phyloP scores from a whole-genome alignment of 2,888 invertebrate species.

The Hemaris fuciformis region DNA sequence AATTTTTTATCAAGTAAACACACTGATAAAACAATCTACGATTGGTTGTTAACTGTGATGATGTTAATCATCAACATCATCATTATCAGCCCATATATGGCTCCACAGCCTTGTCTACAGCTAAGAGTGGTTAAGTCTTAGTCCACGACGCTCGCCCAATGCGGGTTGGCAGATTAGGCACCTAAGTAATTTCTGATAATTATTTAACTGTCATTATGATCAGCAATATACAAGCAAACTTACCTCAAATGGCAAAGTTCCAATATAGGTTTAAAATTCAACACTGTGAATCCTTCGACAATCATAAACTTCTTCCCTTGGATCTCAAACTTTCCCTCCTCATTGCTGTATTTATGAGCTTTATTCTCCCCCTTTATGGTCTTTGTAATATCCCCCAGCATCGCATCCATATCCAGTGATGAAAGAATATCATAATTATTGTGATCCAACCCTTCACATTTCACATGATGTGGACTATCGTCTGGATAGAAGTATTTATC shows the following conservation, averaged over 20 bases:
- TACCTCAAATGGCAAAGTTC: slow-evolving; percentile 85
- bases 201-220: too few species aligned
- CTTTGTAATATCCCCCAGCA: slow-evolving; percentile 82
- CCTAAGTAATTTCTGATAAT: too few species aligned
- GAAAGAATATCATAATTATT: slow-evolving; percentile 89
- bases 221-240: slow-evolving; percentile 18
- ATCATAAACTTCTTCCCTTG: slow-evolving; percentile 80
- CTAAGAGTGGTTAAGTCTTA: too few species aligned
- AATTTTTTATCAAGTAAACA: too few species aligned
- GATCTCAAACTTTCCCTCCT: slow-evolving; percentile 24
- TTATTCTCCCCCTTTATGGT: slow-evolving; percentile 48
- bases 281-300: slow-evolving; percentile 89
- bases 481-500: slow-evolving; percentile 88
- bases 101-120: too few species aligned
- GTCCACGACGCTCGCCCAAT: too few species aligned
- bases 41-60: too few species aligned
- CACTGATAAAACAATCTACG: too few species aligned
- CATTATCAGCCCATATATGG: too few species aligned
- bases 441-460: slow-evolving; percentile 84
- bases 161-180: too few species aligned
- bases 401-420: slow-evolving; percentile 86
- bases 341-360: slow-evolving; percentile 26
- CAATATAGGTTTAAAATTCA: slow-evolving; percentile 85
- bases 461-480: slow-evolving; percentile 84
- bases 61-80: too few species aligned